phyloP scores from a whole-genome alignment of 2,113 vertebrate genomes.

The Erythrocercus mccallii region DNA sequence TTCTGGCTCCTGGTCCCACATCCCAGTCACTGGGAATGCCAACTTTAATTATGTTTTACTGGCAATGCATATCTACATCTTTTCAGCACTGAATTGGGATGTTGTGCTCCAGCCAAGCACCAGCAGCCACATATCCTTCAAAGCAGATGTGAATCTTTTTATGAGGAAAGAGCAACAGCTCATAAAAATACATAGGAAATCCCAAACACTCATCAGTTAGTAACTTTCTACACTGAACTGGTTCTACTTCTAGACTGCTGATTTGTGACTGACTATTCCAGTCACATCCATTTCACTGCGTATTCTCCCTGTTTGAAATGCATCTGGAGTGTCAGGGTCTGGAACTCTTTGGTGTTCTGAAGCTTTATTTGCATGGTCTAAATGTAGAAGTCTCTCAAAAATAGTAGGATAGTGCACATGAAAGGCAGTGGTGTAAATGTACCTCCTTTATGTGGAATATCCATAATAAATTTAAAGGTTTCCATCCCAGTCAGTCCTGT shows the following conservation, averaged over 20 bases:
- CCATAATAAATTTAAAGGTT: not conserved
- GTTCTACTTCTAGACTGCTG: not conserved
- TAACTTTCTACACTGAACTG: not conserved
- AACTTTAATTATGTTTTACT: slow-evolving; percentile 48
- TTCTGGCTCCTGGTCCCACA: not conserved
- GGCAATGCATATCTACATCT: not conserved
- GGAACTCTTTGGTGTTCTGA: not conserved
- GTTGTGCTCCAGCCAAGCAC: not conserved
- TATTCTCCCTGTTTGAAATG: not conserved
- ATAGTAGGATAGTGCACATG: not conserved
- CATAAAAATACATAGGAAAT: slow-evolving; percentile 39
- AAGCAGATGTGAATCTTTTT: slow-evolving; percentile 41
- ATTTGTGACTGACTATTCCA: not conserved
- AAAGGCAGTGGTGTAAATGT: not conserved
- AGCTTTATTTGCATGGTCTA: not conserved
- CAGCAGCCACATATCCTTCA: not conserved
- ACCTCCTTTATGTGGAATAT: not conserved
- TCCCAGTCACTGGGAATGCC: not conserved
- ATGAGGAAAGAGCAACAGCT: not conserved
- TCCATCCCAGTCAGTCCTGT: not conserved
- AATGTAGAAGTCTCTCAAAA: not conserved
- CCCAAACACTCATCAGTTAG: not conserved
- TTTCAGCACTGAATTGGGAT: not conserved
- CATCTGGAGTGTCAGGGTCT: not conserved
- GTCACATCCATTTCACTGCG: not conserved